Base-by-base conservation (phyloP, 2,113 vertebrate genomes). In the Seriola dumerili region DNA sequence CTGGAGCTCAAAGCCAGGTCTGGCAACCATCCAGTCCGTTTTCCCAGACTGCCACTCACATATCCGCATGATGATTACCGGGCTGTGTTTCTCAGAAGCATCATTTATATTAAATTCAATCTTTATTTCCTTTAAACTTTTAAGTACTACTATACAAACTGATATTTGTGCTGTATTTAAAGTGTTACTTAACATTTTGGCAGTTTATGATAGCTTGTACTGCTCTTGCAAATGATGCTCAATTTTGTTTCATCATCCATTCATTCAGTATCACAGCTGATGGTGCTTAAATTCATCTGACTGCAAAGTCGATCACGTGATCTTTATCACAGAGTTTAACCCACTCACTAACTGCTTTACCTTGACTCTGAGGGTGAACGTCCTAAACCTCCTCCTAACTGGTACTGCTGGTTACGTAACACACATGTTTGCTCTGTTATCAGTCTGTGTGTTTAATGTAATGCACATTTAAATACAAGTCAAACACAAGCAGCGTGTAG, bases 361-460 rank as follows among this genome's bases (percentile, higher is more conserved):
- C 72, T 50, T 38, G n/a, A n/a, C 69, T 62, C 4, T 21, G 46
- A 63, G 12, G 17, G 54, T 25, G 21, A 66, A 66, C 21, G 11
- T 34, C 42, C n/a, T 72, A 3, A 34, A 64, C 48, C 12, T 13
- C 5, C 7, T 8, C 36, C 62, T 38, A 13, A 57, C 42, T 36
- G 14, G 10, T 63, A 1, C 44, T 70, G 12, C 23, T 3, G 12
- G 34, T 68, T 34, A 29, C 14, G 10, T 57, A 29, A 63, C 64
- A 64, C 6, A 21, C 68, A 38, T 55, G 46, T 72, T 63, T 77
- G 25, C 36, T 8, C 4, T 58, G 32, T 67, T 72, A 59, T 64
- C 6, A 75, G 40, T 50, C 42, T 36, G n/a, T 62, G 57, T 81
- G 55, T 7, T 36, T 82, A 59, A 48, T 21, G 1, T 82, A 59